Base-by-base conservation (phyloP, 2,113 vertebrate genomes). In the Apeltes quadracus region DNA sequence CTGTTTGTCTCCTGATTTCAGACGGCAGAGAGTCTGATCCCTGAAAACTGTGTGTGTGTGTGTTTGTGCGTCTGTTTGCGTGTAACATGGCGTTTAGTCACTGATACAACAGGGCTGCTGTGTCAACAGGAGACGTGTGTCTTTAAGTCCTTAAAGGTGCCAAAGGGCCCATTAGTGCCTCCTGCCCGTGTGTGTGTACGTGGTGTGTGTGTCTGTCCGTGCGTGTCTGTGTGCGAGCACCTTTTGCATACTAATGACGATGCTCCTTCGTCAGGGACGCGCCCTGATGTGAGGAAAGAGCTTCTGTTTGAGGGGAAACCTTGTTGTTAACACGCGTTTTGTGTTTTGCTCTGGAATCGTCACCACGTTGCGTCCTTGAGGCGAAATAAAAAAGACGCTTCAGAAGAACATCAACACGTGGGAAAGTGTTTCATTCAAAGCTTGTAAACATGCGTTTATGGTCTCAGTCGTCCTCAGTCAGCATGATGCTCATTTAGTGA, bases 171-270 rank as follows among this genome's bases (percentile, higher is more conserved):
- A 57, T 81, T 83, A 75, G 76, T 43, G 48, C 27, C 41, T 61
- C 11, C 43, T 65, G 57, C 71, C 16, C 82, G 75, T 78, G 38
- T 78, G 27, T 84, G 75, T 82, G 32, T 78, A 23, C 10, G 14
- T 16, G 0, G 23, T 20, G 7, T 23, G 4, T 23, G 7, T 4
- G 23, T 9, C 12, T 27, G 27, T 22, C 22, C 29, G 18, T 1
- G 53, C 23, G 10, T 0, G 8, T 58, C 41, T 69, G 53, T 50
- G 23, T 75, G 25, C 67, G 29, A 61, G 54, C 36, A 71, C 29
- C 64, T 70, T 50, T 65, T 84, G 74, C 85, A 78, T 76, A 61
- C 74, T 82, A 71, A 85, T 84, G 43, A 55, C 50, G 34, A 67
- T 71, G 56, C 73, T 79, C 64, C 68, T 59, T 79, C 65, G 55